These are phyloP conservation scores for Cylas formicarius DNA, from an alignment of 1,140 invertebrate genomes.

Conservation along the genomic window DNA sequence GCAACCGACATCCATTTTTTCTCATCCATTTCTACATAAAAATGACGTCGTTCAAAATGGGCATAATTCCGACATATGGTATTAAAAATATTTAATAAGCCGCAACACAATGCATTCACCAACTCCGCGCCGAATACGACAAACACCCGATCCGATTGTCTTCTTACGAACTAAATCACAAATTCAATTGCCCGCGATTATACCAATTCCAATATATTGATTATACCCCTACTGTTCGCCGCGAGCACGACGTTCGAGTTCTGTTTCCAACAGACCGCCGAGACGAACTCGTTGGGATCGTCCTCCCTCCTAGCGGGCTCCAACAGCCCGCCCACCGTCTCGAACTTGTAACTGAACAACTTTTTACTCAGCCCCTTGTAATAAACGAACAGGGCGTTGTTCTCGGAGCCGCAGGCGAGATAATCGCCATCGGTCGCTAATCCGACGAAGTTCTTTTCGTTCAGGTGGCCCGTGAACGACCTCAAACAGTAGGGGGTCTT, in stretches of 20 bases:
- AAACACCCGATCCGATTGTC: too few relatives aligned
- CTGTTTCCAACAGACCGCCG: slow-evolving; percentile 90
- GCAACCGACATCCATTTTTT: too few relatives aligned
- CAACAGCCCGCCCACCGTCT: slow-evolving; percentile 70
- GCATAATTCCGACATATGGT: too few relatives aligned
- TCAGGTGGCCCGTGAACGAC: slow-evolving; percentile 88
- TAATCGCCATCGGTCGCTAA: slow-evolving; percentile 93
- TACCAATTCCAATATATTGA: slow-evolving; percentile 76
- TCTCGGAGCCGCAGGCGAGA: slow-evolving; percentile 92
- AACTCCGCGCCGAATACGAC: too few relatives aligned
- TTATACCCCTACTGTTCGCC: slow-evolving; percentile 91
- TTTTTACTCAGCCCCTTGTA: slow-evolving; percentile 87
- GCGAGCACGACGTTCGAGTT: slow-evolving; percentile 84
- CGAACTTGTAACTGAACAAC: slow-evolving; percentile 83
- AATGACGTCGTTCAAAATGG: too few relatives aligned
- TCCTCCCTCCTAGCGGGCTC: slow-evolving; percentile 72
- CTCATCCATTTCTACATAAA: too few relatives aligned
- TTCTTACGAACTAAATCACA: too few relatives aligned
- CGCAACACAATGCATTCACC: too few relatives aligned
- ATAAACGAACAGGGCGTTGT: slow-evolving; percentile 90
- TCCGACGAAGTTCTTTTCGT: slow-evolving; percentile 97
- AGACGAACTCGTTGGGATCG: slow-evolving; percentile 90
- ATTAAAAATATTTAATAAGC: too few relatives aligned
- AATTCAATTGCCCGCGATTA: slow-evolving; percentile 36
- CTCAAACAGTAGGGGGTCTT: slow-evolving; percentile 70